A percentile compares a stretch with the other conserved stretches of the same genome.
These are phyloP conservation scores for Festucalex cinctus DNA, from an alignment of 2,113 vertebrate genomes.

Conservation along the genomic window DNA sequence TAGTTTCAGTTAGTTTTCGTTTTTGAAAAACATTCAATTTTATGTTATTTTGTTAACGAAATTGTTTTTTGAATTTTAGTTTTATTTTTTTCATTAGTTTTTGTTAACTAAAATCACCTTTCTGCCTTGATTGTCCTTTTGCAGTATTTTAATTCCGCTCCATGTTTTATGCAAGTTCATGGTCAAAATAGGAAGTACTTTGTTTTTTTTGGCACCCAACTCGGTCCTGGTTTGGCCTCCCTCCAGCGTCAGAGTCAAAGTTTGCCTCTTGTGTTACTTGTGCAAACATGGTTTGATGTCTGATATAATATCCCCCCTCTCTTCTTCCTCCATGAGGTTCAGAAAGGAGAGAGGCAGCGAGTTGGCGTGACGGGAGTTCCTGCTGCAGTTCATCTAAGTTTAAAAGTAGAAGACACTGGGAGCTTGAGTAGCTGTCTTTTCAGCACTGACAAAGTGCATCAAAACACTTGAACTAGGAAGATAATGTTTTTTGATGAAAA, in stretches of 20 bases:
- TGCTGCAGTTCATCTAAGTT: constrained; percentile 28
- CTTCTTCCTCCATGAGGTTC: constrained; percentile 33
- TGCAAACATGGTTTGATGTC: constrained; percentile 62
- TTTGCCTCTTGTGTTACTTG: constrained; percentile 66
- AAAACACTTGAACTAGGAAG: background rate
- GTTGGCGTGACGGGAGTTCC: constrained; percentile 26
- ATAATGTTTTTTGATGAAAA: constrained; percentile 11
- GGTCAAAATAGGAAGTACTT: constrained; percentile 64
- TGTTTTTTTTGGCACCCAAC: constrained; percentile 61
- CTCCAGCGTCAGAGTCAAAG: constrained; percentile 56
- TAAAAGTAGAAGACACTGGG: constrained; percentile 28
- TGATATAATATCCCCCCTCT: constrained; percentile 33
- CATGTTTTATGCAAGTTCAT: constrained; percentile 52
- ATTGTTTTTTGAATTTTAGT: too few species aligned
- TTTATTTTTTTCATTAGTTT: too few species aligned
- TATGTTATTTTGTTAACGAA: too few species aligned
- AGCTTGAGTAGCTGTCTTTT: constrained; percentile 3
- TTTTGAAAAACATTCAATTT: too few species aligned
- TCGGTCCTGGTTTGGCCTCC: constrained; percentile 44
- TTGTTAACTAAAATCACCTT: too few species aligned
- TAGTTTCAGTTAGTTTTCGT: too few species aligned
- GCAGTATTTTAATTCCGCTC: constrained; percentile 45
- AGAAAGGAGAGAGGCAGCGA: constrained; percentile 41
- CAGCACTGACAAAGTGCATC: constrained; percentile 10
- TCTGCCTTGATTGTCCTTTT: constrained; percentile 16